Evolutionary conservation across 2,888 invertebrate genomes (phyloP).

Genomic region (Tholera decimalis): DNA sequence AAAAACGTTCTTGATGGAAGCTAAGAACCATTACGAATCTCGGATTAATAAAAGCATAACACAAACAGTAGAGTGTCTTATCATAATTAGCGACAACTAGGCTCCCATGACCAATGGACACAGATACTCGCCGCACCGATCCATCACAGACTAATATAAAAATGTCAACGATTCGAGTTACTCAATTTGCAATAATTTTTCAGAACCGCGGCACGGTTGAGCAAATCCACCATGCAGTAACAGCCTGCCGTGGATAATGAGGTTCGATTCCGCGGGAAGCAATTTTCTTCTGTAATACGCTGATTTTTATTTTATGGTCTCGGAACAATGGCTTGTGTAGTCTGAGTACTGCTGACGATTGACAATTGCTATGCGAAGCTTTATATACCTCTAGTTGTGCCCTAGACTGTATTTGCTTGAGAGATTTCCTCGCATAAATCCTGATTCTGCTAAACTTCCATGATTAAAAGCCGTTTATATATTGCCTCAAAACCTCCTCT

Average conservation of each 20-base stretch:
- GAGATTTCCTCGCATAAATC: too few species aligned
- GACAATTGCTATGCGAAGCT: conserved; percentile 17
- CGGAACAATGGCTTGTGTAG: conserved; percentile 62
- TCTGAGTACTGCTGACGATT: conserved; percentile 43
- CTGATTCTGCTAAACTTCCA: too few species aligned
- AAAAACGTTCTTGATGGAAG: too few species aligned
- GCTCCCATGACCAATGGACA: conserved; percentile 56
- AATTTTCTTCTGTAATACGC: conserved; percentile 76
- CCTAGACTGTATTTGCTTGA: too few species aligned
- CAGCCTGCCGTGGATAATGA: conserved; percentile 78
- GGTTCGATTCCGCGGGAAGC: conserved; percentile 83
- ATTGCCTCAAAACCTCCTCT: too few species aligned
- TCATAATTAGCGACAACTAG: conserved; percentile 25
- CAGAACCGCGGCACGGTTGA: conserved; percentile 69
- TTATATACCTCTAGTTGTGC: too few species aligned
- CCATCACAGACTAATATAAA: conserved; percentile 66
- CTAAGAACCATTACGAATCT: not conserved
- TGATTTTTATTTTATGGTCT: conserved; percentile 71
- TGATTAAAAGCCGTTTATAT: too few species aligned
- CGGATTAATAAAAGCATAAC: not conserved
- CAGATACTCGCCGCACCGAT: conserved; percentile 45
- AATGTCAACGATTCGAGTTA: conserved; percentile 69
- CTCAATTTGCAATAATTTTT: conserved; percentile 77
- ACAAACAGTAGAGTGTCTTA: conserved; percentile 13
- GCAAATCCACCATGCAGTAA: conserved; percentile 74